Evolutionary conservation across 2,888 invertebrate species (phyloP), one percentile per base, ranked within the genome.

Genomic region (Lasiommata megera): DNA sequence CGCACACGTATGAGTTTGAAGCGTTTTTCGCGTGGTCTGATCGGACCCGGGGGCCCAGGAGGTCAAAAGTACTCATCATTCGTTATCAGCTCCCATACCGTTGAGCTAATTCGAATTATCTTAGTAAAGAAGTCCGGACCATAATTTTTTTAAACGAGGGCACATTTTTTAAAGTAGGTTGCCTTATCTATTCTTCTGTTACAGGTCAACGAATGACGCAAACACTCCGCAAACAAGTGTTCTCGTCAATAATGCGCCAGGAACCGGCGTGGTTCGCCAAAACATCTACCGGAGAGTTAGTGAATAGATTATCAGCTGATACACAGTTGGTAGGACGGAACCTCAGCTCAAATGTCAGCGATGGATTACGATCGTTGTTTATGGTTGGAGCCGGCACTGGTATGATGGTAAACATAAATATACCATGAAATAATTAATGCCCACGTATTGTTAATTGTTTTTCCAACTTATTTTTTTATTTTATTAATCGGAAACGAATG

Each of bases 221-320:
- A 70, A 82, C 92, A 3, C 83, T 99, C 37, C 92, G 98, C 52
- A 94, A 94, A 63, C 93, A 93, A 66, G 93, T 97, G 0, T 98
- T 97, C 79, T 83, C 92, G 6, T 93, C 96, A 0, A 95, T 98
- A 74, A 83, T 98, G 63, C 92, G 92, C 52, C 98, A 98, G 80
- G 98, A 98, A 80, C 93, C 96, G 1, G 96, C 95, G 1, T 98
- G 98, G 94, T 98, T 98, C 79, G 97, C 98, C 74, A 94, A 92
- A 68, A 95, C 94, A 37, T 96, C 96, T 58, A 98, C 98, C 0
- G 98, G 99, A 1, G 98, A 98, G 84, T 88, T 99, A 46, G 94
- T 99, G 0, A 99, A 98, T 81, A 93, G 99, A 61, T 84, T 98
- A 28, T 96, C 96, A 43, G 95, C 97, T 7, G 99, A 99, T 77